Conservation (phyloP, 2,888 invertebrate genomes). For the Diachrysia chrysitis region DNA sequence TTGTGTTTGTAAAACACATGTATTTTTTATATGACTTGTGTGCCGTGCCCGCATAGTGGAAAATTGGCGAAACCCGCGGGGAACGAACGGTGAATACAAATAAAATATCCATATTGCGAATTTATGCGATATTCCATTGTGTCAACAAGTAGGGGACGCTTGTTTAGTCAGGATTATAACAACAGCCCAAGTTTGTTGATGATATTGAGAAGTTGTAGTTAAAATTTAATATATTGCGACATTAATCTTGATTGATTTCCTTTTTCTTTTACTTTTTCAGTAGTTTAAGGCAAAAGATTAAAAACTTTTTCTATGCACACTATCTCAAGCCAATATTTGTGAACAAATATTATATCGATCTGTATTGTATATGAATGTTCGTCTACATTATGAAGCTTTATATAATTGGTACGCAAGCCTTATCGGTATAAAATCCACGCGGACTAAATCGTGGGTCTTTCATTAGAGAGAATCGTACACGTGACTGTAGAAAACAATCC, state of each 20-base stretch:
- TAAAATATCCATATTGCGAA: slow-evolving; percentile 46
- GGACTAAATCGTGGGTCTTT: background rate
- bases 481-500: background rate
- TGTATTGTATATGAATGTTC: background rate
- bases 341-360: background rate
- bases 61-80: slow-evolving; percentile 65
- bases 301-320: no score
- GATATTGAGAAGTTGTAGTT: background rate
- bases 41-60: slow-evolving; percentile 61
- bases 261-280: no score
- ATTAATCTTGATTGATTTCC: background rate
- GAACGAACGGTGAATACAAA: slow-evolving; percentile 55
- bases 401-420: background rate
- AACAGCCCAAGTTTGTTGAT: slow-evolving; percentile 20
- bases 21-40: slow-evolving; percentile 52
- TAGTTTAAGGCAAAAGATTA: background rate
- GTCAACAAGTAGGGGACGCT: slow-evolving; percentile 39
- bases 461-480: slow-evolving; percentile 4
- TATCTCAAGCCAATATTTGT: no score
- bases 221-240: background rate
- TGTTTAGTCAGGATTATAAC: slow-evolving; percentile 34
- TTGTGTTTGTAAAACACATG: slow-evolving; percentile 27
- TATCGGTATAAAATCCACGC: slow-evolving; percentile 4
- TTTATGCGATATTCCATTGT: slow-evolving; percentile 48
- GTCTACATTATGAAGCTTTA: background rate